A percentile compares a stretch with the other conserved stretches of the same genome.
Conservation (phyloP, 2,113 vertebrate species). For the Apeltes quadracus region DNA sequence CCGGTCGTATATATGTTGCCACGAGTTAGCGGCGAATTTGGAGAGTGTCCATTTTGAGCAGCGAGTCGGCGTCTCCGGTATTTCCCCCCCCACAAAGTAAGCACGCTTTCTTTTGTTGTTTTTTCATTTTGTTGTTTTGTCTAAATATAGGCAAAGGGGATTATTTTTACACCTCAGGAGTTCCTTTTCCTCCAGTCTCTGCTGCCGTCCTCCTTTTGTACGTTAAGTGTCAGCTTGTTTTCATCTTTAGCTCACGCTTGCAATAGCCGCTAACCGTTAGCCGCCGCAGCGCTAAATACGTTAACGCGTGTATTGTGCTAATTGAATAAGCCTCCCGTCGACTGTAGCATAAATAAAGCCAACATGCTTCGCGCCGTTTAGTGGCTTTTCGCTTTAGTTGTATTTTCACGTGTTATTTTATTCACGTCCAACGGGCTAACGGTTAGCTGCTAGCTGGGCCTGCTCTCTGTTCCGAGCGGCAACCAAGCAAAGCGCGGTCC, state of each 20-base stretch:
- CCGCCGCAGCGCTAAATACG: background rate
- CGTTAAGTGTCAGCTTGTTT: background rate
- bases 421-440: rapidly evolving
- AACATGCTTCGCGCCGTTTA: too few species aligned
- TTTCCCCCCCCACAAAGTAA: conserved; percentile 61
- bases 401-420: background rate
- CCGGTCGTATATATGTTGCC: conserved; percentile 78
- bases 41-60: conserved; percentile 78
- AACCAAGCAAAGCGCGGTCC: conserved; percentile 65
- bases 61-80: conserved; percentile 55
- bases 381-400: too few species aligned
- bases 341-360: rapidly evolving
- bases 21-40: conserved; percentile 80
- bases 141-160: rapidly evolving
- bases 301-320: background rate
- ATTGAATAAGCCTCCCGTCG: rapidly evolving
- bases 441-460: conserved; percentile 35
- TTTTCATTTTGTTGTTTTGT: background rate
- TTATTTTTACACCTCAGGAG: rapidly evolving
- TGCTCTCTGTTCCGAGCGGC: conserved; percentile 27
- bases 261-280: conserved; percentile 40
- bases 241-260: background rate
- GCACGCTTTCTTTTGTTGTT: background rate
- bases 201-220: rapidly evolving
- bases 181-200: rapidly evolving